Evolutionary conservation across 2,888 invertebrate species (phyloP).

Genomic region (Eupithecia subumbrata): DNA sequence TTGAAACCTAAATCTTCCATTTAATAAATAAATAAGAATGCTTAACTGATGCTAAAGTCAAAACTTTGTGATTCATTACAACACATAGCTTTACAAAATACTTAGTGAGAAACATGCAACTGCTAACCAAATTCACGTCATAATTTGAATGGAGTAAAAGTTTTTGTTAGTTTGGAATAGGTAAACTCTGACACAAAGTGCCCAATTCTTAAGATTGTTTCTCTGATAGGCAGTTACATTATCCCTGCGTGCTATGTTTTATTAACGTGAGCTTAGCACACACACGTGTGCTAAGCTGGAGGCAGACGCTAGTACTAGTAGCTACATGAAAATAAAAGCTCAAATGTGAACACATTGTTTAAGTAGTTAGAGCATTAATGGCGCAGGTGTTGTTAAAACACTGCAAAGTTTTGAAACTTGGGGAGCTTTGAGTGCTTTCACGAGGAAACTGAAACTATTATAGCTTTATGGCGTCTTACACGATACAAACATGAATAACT

Average conservation of each 20-base stretch:
- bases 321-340: background rate
- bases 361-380: background rate
- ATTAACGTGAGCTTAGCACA: too few species aligned
- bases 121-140: background rate
- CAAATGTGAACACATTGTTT: conserved; percentile 12
- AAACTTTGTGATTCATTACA: background rate
- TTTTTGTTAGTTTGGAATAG: background rate
- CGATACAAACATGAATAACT: background rate
- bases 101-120: background rate
- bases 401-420: conserved; percentile 19
- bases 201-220: background rate
- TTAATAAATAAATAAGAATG: background rate
- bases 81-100: background rate
- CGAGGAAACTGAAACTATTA: background rate
- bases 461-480: conserved; percentile 6
- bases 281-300: background rate
- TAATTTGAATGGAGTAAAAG: background rate
- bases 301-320: background rate
- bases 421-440: background rate
- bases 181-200: background rate
- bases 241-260: background rate
- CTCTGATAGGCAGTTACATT: background rate
- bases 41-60: background rate
- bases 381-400: conserved; percentile 27
- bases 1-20: too few species aligned